Conservation (phyloP, 2,888 invertebrate species). For the Netelia fuscicornis region DNA sequence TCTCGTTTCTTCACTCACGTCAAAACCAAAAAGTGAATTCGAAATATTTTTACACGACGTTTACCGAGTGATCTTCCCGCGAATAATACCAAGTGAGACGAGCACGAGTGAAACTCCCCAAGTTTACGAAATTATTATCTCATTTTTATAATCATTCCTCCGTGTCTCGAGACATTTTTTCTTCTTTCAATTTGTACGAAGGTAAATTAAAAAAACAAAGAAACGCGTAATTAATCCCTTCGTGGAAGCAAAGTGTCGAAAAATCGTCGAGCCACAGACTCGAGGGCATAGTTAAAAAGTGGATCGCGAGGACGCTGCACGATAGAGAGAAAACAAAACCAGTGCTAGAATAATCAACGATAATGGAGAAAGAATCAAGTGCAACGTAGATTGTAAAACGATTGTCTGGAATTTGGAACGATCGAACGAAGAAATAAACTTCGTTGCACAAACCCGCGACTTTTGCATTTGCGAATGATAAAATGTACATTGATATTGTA, state of each 20-base stretch:
- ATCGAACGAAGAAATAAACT: not conserved
- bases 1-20: not conserved
- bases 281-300: not conserved
- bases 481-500: not conserved
- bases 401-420: not conserved
- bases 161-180: constrained; percentile 3
- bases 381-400: constrained; percentile 26
- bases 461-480: not conserved
- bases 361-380: constrained; percentile 29
- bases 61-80: not conserved
- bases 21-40: constrained; percentile 5
- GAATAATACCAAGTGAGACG: not conserved
- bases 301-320: constrained; percentile 14
- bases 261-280: not conserved
- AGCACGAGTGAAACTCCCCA: constrained; percentile 9
- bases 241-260: not conserved
- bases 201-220: not conserved
- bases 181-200: not conserved
- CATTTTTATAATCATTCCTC: not conserved
- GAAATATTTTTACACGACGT: not conserved
- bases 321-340: constrained; percentile 8
- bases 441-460: not conserved
- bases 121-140: constrained; percentile 4
- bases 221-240: not conserved
- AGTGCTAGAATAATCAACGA: constrained; percentile 48